Base-by-base conservation (phyloP, 2,888 invertebrate genomes). In the Ametastegia equiseti region DNA sequence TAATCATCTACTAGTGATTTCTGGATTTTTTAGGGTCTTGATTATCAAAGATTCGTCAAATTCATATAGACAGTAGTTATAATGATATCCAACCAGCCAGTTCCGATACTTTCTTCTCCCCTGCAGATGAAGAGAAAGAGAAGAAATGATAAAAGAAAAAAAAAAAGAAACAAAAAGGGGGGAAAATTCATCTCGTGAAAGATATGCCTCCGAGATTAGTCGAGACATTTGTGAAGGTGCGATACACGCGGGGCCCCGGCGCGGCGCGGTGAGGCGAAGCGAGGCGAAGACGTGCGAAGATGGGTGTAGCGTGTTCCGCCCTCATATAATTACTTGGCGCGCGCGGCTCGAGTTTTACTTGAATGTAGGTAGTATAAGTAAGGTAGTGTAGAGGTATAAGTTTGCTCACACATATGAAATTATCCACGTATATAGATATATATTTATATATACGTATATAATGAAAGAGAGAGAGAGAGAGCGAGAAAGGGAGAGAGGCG, bases 251-350 rank as follows among this genome's bases (percentile, higher is more conserved):
- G n/a, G n/a, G n/a, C n/a, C n/a, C n/a, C n/a, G n/a, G n/a, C n/a
- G n/a, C 47, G 71, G 67, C 19, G 39, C 9, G 11, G 67, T 7
- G 47, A 71, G 71, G 47, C 47, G n/a, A n/a, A n/a, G 47, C 71
- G 71, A 75, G 54, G 78, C 60, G 63, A 78, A 63, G 78, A 78
- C 78, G 50, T 33, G 75, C 33, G 60, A 60, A 60, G 78, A 85
- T 84, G 87, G 85, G 84, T 83, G 77, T 88, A 85, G 88, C 88
- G 87, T 88, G 88, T 86, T 88, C 85, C 86, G 85, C 87, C 87
- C 87, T 89, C 88, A 87, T 89, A 88, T 90, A 90, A 90, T 90
- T 90, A 89, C 89, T 88, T 87, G 85, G 81, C 85, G 85, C 86
- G 80, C 81, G 82, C 84, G 71, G 69, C 60, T 45, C 80, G 50